A percentile compares a stretch with the other conserved stretches of the same genome.
Conservation (phyloP, 1,140 invertebrate genomes). For the Magallana ariakensis region DNA sequence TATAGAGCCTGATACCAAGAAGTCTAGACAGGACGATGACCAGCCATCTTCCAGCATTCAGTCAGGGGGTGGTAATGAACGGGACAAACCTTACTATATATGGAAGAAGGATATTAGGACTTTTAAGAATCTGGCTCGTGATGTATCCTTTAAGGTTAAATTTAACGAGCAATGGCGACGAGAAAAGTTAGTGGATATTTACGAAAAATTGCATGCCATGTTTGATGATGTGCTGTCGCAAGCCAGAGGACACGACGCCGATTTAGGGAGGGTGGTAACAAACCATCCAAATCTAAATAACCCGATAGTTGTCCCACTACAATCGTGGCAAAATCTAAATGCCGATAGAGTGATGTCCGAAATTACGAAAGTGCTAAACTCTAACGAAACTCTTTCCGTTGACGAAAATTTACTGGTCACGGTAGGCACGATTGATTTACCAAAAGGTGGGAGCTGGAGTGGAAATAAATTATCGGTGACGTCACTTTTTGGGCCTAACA, state of each 20-base stretch:
- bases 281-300: conserved; percentile 27
- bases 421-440: conserved; percentile 30
- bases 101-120: conserved; percentile 25
- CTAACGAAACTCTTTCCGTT: conserved; percentile 34
- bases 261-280: conserved; percentile 40
- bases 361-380: conserved; percentile 44
- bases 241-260: conserved; percentile 43
- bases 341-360: conserved; percentile 39
- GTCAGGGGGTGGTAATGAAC: neutral
- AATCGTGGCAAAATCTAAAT: conserved; percentile 37
- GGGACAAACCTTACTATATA: conserved; percentile 37
- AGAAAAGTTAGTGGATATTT: conserved; percentile 36
- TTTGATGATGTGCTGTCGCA: conserved; percentile 45
- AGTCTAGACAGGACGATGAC: neutral
- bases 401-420: conserved; percentile 37
- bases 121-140: conserved; percentile 41
- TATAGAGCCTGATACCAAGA: neutral
- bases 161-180: conserved; percentile 42
- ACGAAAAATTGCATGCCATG: conserved; percentile 45
- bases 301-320: conserved; percentile 37
- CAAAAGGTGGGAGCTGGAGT: neutral
- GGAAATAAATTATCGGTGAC: conserved; percentile 33
- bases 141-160: conserved; percentile 43
- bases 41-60: conserved; percentile 12
- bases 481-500: conserved; percentile 30